Percentiles rank a stretch among this genome's conserved stretches.
phyloP scores from a whole-genome alignment of 2,888 invertebrate species.

The Drosophila neonasuta region DNA sequence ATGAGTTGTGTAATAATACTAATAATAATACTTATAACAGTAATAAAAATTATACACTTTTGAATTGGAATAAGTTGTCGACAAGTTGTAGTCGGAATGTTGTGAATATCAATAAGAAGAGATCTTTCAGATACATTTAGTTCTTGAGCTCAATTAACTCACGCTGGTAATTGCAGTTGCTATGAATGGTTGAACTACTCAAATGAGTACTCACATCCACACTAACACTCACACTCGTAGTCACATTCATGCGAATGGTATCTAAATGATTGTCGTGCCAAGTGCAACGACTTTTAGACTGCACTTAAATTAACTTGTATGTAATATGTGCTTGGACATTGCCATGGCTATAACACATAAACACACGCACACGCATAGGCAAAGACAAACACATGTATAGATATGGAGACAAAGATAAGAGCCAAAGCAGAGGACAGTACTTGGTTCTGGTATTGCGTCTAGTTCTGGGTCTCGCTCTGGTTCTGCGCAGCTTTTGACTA shows the following conservation, averaged over 20 bases:
- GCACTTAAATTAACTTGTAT: slow-evolving; percentile 67
- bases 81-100: no score
- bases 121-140: not conserved
- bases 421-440: slow-evolving; percentile 29
- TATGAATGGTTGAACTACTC: slow-evolving; percentile 8
- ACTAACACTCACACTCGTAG: not conserved
- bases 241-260: slow-evolving; percentile 17
- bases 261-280: slow-evolving; percentile 44
- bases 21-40: no score
- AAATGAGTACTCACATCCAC: slow-evolving; percentile 3
- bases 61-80: no score
- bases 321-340: slow-evolving; percentile 59
- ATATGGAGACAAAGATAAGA: slow-evolving; percentile 72
- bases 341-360: slow-evolving; percentile 25
- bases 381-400: slow-evolving; percentile 60
- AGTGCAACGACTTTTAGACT: slow-evolving; percentile 71
- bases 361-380: slow-evolving; percentile 23
- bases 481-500: slow-evolving; percentile 24
- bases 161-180: slow-evolving; percentile 17
- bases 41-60: no score
- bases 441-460: slow-evolving; percentile 34
- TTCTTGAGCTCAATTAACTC: slow-evolving; percentile 28
- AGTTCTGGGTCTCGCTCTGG: slow-evolving; percentile 20
- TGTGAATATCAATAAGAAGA: not conserved
- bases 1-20: no score